phyloP scores from a whole-genome alignment of 2,113 vertebrate genomes.

The Vanacampus margaritifer region DNA sequence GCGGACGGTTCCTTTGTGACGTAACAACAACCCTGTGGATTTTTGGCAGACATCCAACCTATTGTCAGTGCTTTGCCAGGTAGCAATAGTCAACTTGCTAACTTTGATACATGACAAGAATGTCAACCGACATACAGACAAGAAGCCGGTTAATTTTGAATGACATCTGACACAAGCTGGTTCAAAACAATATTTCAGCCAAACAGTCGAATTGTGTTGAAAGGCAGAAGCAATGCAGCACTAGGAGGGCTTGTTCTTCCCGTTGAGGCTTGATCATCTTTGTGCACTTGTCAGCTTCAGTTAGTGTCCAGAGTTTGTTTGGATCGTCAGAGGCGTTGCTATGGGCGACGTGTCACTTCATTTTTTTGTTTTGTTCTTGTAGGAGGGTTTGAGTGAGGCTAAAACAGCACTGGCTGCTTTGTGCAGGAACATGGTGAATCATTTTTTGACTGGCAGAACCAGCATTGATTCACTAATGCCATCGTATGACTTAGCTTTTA shows the following conservation, averaged over 20 bases:
- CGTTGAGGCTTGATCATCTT: constrained; percentile 28
- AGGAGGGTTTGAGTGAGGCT: constrained; percentile 10
- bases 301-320: constrained; percentile 57
- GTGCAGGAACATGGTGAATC: background rate
- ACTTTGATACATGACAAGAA: background rate
- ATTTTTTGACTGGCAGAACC: background rate
- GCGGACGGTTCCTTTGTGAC: background rate
- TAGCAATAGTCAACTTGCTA: background rate
- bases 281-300: constrained; percentile 49
- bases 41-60: background rate
- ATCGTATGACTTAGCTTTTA: background rate
- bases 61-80: background rate
- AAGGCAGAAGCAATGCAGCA: background rate
- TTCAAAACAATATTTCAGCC: background rate
- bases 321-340: constrained; percentile 43
- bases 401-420: background rate
- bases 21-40: background rate
- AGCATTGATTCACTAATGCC: background rate
- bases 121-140: background rate
- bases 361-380: constrained; percentile 38
- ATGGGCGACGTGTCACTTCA: constrained; percentile 53
- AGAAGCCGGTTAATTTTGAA: background rate
- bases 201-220: background rate
- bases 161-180: background rate
- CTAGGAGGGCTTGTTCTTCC: background rate